phyloP scores from a whole-genome alignment of 2,113 vertebrate genomes.

The Pogonocichla stellata region DNA sequence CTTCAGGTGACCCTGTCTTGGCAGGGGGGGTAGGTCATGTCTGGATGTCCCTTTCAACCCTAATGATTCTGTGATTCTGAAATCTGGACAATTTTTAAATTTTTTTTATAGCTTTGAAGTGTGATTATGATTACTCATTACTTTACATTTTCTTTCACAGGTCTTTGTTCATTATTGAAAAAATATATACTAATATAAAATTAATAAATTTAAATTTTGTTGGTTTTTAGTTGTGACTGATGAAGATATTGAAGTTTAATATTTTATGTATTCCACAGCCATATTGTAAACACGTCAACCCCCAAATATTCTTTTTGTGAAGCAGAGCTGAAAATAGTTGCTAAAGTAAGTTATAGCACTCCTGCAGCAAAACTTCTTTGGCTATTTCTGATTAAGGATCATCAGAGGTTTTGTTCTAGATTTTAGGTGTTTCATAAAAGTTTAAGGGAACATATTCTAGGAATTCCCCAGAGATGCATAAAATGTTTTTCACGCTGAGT shows the following conservation, averaged over 20 bases:
- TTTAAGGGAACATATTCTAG: neutral
- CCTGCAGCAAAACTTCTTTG: neutral
- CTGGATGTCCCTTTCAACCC: neutral
- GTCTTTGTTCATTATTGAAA: neutral
- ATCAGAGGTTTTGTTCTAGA: neutral
- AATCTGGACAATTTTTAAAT: neutral
- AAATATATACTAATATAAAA: neutral
- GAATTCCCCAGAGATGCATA: neutral
- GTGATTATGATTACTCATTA: neutral
- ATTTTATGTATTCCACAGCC: neutral
- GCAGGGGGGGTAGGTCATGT: neutral
- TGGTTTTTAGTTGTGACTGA: neutral
- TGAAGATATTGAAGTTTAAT: neutral
- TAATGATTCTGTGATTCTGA: neutral
- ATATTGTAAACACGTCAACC: fast-evolving
- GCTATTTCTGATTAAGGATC: neutral
- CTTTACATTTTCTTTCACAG: neutral
- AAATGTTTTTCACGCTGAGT: neutral
- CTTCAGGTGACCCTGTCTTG: neutral
- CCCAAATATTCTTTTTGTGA: neutral
- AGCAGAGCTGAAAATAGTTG: neutral
- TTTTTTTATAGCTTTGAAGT: neutral
- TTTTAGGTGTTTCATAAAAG: neutral
- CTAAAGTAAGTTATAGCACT: neutral
- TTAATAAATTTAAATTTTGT: neutral